Evolutionary conservation across 2,888 invertebrate genomes (phyloP), one percentile per base, ranked within the genome.

Genomic region (Polydrusus pterygomalis): DNA sequence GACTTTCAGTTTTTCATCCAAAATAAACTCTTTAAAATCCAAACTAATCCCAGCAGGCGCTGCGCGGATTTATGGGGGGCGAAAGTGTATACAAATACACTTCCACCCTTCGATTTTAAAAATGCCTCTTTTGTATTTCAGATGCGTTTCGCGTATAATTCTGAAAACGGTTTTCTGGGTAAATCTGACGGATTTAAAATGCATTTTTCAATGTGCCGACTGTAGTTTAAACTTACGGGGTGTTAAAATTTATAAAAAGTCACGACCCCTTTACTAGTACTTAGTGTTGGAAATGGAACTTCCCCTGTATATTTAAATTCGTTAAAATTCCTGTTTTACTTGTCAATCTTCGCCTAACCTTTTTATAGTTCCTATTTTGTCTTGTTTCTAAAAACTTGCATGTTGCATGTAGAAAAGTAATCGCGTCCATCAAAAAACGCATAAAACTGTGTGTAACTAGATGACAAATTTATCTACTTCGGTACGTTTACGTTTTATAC

Each of bases 391-490:
- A n/a, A 43, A 43, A 43, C 43, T 6, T n/a, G 5, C 43, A 43
- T 43, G 34, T 9, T 9, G 5, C 43, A 43, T 43, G 34, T 9
- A 6, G 1, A 43, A 43, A 43, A 9, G n/a, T 43, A n/a, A 43
- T 43, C 43, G 43, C 43, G 43, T 11, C n/a, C 43, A 43, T 43
- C 43, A 43, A 43, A 43, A 43, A 6, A n/a, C 11, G n/a, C 43
- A n/a, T n/a, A 43, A 43, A 43, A 43, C n/a, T n/a, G 43, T n/a
- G 43, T n/a, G 43, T n/a, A 43, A 43, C 13, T n/a, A 43, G n/a
- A 43, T 43, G 43, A 43, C 43, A 43, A n/a, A 43, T 43, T 43
- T 43, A 43, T 43, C n/a, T 13, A 43, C 9, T 43, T 43, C 10
- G 2, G 9, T 13, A 13, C 6, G n/a, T 43, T 25, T 13, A 13